Percentiles rank a stretch among this genome's conserved stretches.
Conservation (phyloP, 2,888 invertebrate genomes). For the Drosophila colorata region DNA sequence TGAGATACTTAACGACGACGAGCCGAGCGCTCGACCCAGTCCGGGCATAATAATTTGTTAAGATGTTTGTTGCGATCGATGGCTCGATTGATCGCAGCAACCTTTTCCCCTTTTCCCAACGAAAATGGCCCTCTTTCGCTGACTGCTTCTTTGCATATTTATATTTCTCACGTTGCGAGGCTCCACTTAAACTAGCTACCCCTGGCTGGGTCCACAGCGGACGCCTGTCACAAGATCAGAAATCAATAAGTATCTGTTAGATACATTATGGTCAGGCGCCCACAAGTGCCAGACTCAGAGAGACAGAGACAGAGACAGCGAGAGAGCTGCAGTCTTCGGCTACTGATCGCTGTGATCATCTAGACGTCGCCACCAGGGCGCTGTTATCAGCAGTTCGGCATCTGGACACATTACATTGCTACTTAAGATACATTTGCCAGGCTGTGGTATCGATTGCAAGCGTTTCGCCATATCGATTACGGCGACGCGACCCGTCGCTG, state of each 20-base stretch:
- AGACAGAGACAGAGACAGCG: slow-evolving; percentile 2
- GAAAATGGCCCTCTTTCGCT: slow-evolving; percentile 7
- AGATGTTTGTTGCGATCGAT: slow-evolving; percentile 67
- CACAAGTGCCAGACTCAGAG: slow-evolving; percentile 50
- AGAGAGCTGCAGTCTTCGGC: slow-evolving; percentile 21
- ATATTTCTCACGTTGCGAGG: slow-evolving; percentile 71
- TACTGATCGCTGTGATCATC: slow-evolving; percentile 60
- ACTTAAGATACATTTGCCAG: slow-evolving; percentile 74
- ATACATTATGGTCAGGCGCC: slow-evolving; percentile 58
- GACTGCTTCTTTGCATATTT: slow-evolving; percentile 56
- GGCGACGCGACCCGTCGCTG: slow-evolving; percentile 13
- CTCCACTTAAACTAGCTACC: slow-evolving; percentile 43
- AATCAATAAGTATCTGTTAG: slow-evolving; percentile 50
- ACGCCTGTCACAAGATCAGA: slow-evolving; percentile 55
- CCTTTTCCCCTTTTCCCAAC: slow-evolving; percentile 14
- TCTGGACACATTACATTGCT: slow-evolving; percentile 75
- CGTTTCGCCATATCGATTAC: slow-evolving; percentile 72
- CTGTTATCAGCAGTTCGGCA: slow-evolving; percentile 72
- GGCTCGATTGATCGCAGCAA: slow-evolving; percentile 54
- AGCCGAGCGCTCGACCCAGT: slow-evolving; percentile 17
- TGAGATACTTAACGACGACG: slow-evolving; percentile 74
- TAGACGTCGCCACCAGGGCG: slow-evolving; percentile 53
- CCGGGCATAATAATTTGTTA: slow-evolving; percentile 75
- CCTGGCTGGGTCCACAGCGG: slow-evolving; percentile 45
- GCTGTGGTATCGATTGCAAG: slow-evolving; percentile 57